Base-by-base conservation (phyloP, 2,888 invertebrate species). In the Yponomeuta malinellus region DNA sequence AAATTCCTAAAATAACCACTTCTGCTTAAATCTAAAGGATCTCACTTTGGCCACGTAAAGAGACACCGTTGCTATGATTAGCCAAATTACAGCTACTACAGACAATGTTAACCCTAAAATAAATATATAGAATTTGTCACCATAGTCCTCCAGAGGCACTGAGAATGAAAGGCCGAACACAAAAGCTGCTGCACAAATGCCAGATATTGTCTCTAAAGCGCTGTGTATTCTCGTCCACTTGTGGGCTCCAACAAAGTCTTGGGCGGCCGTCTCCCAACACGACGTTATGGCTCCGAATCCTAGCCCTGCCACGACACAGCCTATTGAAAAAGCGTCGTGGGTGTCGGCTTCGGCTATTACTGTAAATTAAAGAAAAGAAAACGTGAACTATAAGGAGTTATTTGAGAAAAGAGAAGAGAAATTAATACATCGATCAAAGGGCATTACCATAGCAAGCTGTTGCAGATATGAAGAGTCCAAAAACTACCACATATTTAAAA, bases 191-290 rank as follows among this genome's bases (percentile, higher is more conserved):
- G 93, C 78, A 67, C 89, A 75, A 52, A 78, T 73, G 23, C 85
- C 90, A 4, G 92, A 88, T 8, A 89, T 73, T 9, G 89, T 90
- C 82, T 93, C 93, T 68, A 93, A 74, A 3, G 92, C 78, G 72
- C 93, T 93, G 72, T 92, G 88, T 8, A 93, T 74, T 76, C 89
- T 88, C 0, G 89, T 85, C 93, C 93, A 93, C 75, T 89, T 91
- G 64, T 91, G 82, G 15, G 85, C 84, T 1, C 93, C 93, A 1
- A 93, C 85, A 73, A 90, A 93, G 68, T 89, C 89, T 78, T 90
- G 89, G 1, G 86, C 85, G 0, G 92, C 81, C 1, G 87, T 83
- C 74, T 90, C 91, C 85, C 93, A 93, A 64, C 92, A 87, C 9
- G 88, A 92, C 0, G 84, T 84, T 3, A 91, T 78, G 10, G 92